Evolutionary conservation across 2,888 invertebrate species (phyloP).

Genomic region (Ctenicera cuprea): DNA sequence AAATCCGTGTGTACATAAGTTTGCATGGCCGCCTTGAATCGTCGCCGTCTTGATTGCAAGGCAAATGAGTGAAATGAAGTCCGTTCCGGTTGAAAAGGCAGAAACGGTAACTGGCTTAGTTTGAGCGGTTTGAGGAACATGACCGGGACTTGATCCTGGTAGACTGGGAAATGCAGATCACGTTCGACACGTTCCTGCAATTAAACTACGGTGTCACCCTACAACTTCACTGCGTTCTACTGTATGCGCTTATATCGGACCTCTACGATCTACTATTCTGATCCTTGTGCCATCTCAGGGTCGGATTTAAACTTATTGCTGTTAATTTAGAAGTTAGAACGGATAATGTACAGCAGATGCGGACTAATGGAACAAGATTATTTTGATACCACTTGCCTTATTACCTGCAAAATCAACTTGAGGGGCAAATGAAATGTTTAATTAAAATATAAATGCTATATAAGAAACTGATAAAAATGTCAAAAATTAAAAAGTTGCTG

Average conservation of each 20-base stretch:
- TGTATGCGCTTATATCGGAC: constrained; percentile 15
- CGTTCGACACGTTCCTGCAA: constrained; percentile 69
- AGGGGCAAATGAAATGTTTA: no score
- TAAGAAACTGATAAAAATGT: no score
- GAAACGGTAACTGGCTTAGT: constrained; percentile 66
- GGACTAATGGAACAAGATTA: no score
- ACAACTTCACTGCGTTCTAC: constrained; percentile 31
- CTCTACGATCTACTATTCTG: constrained; percentile 16
- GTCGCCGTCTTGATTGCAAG: constrained; percentile 52
- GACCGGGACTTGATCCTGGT: constrained; percentile 54
- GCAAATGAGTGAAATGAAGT: constrained; percentile 55
- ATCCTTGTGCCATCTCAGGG: not conserved
- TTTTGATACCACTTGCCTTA: no score
- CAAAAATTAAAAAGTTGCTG: no score
- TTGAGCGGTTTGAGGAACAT: constrained; percentile 65
- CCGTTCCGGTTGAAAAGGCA: constrained; percentile 53
- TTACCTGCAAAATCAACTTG: no score
- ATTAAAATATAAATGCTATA: no score
- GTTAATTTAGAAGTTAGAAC: no score
- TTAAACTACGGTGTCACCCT: constrained; percentile 62
- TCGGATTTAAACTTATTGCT: no score
- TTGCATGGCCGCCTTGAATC: constrained; percentile 40
- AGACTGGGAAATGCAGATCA: constrained; percentile 66
- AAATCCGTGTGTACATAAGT: constrained; percentile 40
- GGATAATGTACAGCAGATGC: no score